Evolutionary conservation across 1,140 invertebrate genomes (phyloP).

Genomic region (Tetragonula clypearis): DNA sequence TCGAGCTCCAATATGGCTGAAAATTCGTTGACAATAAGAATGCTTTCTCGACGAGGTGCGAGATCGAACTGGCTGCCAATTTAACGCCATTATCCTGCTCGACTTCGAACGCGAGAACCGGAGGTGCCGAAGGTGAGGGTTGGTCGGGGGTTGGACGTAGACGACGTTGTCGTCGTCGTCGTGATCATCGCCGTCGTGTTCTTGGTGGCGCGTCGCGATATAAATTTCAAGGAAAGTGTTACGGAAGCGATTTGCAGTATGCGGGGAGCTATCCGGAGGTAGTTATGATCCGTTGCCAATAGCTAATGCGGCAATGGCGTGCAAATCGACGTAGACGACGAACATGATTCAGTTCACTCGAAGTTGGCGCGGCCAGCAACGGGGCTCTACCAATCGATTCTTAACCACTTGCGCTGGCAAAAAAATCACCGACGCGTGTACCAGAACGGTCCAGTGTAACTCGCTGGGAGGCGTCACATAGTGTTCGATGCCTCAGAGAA

Average conservation of each 20-base stretch:
- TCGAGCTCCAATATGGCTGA: not conserved
- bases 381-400: slow-evolving; percentile 53
- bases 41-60: not conserved
- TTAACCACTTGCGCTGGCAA: too few species aligned
- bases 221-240: slow-evolving; percentile 75
- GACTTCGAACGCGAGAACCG: slow-evolving; percentile 5
- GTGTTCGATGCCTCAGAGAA: too few species aligned
- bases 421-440: too few species aligned
- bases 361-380: slow-evolving; percentile 64
- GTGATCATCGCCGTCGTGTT: not conserved
- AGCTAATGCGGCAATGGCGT: slow-evolving; percentile 76
- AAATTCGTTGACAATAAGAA: slow-evolving; percentile 22
- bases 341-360: slow-evolving; percentile 75
- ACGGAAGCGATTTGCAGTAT: slow-evolving; percentile 76
- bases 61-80: slow-evolving; percentile 57
- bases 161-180: not conserved
- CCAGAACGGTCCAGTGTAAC: too few species aligned
- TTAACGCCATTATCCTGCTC: slow-evolving; percentile 46
- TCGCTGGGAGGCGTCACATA: too few species aligned
- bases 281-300: slow-evolving; percentile 78
- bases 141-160: not conserved
- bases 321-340: slow-evolving; percentile 75
- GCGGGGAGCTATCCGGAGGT: slow-evolving; percentile 71
- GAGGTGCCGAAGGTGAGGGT: not conserved
- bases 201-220: slow-evolving; percentile 48